Percentiles rank a stretch among this genome's conserved stretches.
Conservation (phyloP, 2,113 vertebrate species). For the Pelvicachromis taeniatus region DNA sequence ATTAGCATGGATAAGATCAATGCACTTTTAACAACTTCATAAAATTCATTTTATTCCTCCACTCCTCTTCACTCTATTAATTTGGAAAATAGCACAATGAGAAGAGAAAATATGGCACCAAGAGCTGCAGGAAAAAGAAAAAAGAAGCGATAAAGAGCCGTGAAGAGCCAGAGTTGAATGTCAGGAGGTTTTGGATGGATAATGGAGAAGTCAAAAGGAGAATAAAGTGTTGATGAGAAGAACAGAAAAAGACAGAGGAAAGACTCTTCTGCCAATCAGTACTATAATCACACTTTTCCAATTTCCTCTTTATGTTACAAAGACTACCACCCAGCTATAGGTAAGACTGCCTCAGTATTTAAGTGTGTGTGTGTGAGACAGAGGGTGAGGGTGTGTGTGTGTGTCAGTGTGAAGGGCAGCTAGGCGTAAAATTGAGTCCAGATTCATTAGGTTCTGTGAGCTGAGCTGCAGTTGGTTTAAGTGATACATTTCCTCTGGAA, state of each 20-base stretch:
- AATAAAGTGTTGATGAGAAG: conserved; percentile 41
- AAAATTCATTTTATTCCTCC: neutral
- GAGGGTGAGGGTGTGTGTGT: conserved; percentile 10
- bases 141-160: neutral
- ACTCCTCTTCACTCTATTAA: neutral
- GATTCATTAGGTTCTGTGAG: conserved; percentile 72
- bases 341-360: conserved; percentile 36
- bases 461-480: conserved; percentile 72
- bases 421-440: conserved; percentile 74
- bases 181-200: conserved; percentile 16
- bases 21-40: neutral
- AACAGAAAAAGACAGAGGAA: conserved; percentile 9
- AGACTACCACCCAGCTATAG: conserved; percentile 36
- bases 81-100: neutral
- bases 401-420: conserved; percentile 60
- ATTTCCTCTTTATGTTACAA: conserved; percentile 50
- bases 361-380: conserved; percentile 12
- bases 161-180: neutral
- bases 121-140: neutral
- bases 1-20: neutral
- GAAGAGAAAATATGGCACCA: neutral
- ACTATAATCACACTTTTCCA: conserved; percentile 57
- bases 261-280: conserved; percentile 46
- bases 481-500: conserved; percentile 72
- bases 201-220: conserved; percentile 37